Conservation (phyloP, 2,113 vertebrate species). For the Morone chrysops region DNA sequence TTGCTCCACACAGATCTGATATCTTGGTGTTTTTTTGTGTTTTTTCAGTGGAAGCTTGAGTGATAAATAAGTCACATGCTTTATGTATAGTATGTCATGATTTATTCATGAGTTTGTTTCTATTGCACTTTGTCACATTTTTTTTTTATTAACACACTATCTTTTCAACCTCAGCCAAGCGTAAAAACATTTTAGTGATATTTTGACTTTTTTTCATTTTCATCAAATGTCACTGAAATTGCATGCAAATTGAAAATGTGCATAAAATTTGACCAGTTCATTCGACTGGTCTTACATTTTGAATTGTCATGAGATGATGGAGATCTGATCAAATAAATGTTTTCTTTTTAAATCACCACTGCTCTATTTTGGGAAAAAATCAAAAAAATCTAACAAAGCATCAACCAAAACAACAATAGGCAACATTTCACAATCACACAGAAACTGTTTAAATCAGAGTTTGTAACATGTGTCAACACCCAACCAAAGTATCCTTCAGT, state of each 20-base stretch:
- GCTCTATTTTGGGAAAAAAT: slow-evolving; percentile 4
- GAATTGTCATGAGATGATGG: not conserved
- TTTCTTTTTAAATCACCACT: not conserved
- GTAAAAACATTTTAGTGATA: not conserved
- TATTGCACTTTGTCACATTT: not conserved
- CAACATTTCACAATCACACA: not conserved
- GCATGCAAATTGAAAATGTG: not conserved
- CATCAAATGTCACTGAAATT: not conserved
- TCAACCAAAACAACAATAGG: not conserved
- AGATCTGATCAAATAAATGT: not conserved
- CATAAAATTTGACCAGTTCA: not conserved
- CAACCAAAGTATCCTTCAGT: slow-evolving; percentile 14
- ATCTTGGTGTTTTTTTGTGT: not conserved
- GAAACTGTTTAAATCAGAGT: not conserved
- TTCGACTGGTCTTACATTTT: not conserved
- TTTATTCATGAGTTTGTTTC: not conserved
- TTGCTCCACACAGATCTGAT: not conserved
- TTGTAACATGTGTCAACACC: not conserved
- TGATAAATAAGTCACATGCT: not conserved
- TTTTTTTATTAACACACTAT: not conserved
- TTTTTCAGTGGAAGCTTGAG: not conserved
- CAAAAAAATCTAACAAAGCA: not conserved
- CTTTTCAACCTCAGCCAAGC: not conserved
- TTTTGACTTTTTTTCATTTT: not conserved
- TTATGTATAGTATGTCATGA: not conserved